Conservation (phyloP, 2,888 invertebrate genomes). For the Clostera curtula region DNA sequence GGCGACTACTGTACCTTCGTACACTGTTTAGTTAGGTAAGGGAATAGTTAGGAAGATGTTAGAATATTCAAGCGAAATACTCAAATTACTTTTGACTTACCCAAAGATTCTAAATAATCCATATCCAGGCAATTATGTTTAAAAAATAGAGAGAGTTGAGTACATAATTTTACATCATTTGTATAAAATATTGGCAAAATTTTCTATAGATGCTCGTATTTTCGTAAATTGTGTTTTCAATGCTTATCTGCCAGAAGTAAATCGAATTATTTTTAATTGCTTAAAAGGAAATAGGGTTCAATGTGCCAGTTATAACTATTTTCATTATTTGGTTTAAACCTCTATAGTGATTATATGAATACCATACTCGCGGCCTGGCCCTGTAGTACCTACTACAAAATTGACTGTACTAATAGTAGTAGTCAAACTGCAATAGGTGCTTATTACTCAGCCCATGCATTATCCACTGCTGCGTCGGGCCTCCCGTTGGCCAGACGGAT, state of each 20-base stretch:
- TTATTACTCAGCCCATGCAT: no score
- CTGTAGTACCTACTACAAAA: no score
- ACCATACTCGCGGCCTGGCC: no score
- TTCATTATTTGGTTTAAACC: constrained; percentile 8
- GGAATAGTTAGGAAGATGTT: no score
- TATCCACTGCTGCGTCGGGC: no score
- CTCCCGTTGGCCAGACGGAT: no score
- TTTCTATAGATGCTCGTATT: constrained; percentile 16
- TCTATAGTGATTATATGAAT: constrained; percentile 1
- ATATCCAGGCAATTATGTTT: constrained; percentile 27
- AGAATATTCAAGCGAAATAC: no score
- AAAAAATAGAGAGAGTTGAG: constrained; percentile 10
- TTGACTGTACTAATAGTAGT: no score
- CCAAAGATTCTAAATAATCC: constrained; percentile 54
- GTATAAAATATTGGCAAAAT: constrained; percentile 19
- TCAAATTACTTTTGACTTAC: constrained; percentile 28
- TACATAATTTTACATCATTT: constrained; percentile 29
- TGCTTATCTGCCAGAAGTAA: constrained; percentile 15
- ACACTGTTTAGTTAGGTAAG: no score
- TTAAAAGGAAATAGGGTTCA: no score
- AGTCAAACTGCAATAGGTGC: no score
- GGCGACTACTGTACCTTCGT: no score
- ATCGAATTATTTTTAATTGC: constrained; percentile 11
- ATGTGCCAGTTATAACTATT: neutral
- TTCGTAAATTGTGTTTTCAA: constrained; percentile 12